Evolutionary conservation across 2,797 vertebrate species (phyloP).

Genomic region (Stomatorhinus walkeri): DNA sequence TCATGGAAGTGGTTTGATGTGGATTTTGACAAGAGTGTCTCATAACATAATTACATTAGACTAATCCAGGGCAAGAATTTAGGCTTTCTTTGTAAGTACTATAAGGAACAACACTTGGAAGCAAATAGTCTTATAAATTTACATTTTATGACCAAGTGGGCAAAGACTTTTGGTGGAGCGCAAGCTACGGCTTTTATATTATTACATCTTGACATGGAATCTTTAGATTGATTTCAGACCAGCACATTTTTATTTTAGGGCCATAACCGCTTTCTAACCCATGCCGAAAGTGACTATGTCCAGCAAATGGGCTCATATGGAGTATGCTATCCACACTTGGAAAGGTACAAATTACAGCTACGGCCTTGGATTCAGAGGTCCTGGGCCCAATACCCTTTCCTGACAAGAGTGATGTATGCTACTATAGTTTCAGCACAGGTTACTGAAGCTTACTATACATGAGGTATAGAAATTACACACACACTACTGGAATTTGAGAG

Average conservation of each 20-base stretch:
- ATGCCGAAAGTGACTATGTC: neutral
- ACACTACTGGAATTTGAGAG: neutral
- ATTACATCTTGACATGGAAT: neutral
- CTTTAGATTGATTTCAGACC: neutral
- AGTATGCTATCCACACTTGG: neutral
- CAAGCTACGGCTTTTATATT: neutral
- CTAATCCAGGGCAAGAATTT: conserved; percentile 9
- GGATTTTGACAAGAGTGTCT: neutral
- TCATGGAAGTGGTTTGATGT: neutral
- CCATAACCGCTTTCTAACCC: neutral
- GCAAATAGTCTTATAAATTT: neutral
- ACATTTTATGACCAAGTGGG: neutral
- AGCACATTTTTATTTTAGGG: neutral
- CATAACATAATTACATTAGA: neutral
- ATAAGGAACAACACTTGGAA: neutral
- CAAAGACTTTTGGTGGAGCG: neutral
- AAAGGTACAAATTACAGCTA: neutral
- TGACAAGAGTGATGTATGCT: neutral
- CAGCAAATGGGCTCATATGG: neutral
- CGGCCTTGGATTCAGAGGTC: neutral
- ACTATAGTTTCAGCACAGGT: neutral
- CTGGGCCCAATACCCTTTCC: neutral
- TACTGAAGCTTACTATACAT: neutral
- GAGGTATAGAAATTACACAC: neutral
- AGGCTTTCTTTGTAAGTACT: neutral